These are phyloP conservation scores for Lophochroa leadbeateri DNA, from an alignment of 2,113 vertebrate species.

Conservation along the genomic window DNA sequence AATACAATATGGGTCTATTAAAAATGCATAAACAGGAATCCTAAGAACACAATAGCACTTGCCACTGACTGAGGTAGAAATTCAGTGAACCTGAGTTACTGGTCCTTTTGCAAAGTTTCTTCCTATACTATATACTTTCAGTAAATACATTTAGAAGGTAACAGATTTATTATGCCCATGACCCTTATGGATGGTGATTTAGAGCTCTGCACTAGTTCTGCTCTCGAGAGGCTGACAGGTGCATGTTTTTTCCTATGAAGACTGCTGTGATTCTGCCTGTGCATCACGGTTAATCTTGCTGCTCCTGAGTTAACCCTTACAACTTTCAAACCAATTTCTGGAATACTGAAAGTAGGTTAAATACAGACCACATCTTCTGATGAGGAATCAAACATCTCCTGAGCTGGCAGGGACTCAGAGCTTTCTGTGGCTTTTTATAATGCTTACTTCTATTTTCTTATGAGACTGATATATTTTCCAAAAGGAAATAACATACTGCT, in stretches of 20 bases:
- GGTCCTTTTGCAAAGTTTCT: neutral
- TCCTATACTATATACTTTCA: neutral
- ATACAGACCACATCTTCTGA: neutral
- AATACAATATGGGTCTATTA: neutral
- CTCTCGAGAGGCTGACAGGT: neutral
- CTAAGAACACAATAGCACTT: neutral
- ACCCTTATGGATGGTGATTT: neutral
- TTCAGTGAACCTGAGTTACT: rapidly evolving
- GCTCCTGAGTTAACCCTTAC: rapidly evolving
- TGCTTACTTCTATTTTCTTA: neutral
- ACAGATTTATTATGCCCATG: neutral
- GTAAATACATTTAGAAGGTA: neutral
- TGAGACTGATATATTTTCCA: neutral
- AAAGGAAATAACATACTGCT: neutral
- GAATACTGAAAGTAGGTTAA: neutral
- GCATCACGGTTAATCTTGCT: neutral
- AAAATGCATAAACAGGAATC: neutral
- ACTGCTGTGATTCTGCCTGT: rapidly evolving
- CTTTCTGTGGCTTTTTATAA: neutral
- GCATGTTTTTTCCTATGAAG: neutral
- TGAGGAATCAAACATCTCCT: neutral
- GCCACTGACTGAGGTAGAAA: neutral
- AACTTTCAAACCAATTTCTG: neutral
- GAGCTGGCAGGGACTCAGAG: neutral
- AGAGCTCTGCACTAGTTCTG: neutral